These are phyloP conservation scores for Cryptus armator DNA, from an alignment of 2,888 invertebrate species.

Conservation along the genomic window DNA sequence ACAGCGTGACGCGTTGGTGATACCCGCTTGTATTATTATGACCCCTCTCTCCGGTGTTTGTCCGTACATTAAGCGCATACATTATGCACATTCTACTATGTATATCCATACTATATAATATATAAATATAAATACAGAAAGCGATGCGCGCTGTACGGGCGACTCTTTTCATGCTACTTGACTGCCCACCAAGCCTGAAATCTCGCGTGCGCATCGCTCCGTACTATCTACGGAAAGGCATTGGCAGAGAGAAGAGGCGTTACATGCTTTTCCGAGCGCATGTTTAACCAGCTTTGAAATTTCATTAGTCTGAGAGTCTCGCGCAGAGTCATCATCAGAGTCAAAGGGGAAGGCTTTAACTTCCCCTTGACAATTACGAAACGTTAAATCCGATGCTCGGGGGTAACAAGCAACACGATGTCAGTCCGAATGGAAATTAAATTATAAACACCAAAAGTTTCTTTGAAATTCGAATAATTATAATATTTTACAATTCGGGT, in stretches of 20 bases:
- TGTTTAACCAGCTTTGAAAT: conserved; percentile 32
- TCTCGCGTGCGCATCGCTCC: conserved; percentile 58
- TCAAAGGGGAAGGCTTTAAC: background rate
- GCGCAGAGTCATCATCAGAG: background rate
- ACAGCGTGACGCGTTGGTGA: conserved; percentile 53
- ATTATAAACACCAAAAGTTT: background rate
- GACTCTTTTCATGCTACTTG: conserved; percentile 75
- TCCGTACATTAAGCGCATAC: conserved; percentile 18
- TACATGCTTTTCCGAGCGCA: conserved; percentile 7
- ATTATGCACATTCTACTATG: conserved; percentile 15
- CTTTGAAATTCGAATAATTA: background rate
- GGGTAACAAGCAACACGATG: background rate
- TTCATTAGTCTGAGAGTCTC: conserved; percentile 22
- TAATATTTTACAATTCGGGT: background rate
- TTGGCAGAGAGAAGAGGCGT: conserved; percentile 14
- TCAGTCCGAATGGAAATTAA: background rate
- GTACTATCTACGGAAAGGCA: conserved; percentile 4
- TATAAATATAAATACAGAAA: conserved; percentile 41
- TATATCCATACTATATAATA: background rate
- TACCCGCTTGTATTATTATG: conserved; percentile 27
- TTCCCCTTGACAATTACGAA: background rate
- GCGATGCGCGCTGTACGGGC: conserved; percentile 26
- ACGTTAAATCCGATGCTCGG: background rate
- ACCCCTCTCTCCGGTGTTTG: conserved; percentile 13
- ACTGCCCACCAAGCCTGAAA: conserved; percentile 72